These are phyloP conservation scores for Jordanella pulchra DNA, from an alignment of 2,797 vertebrate genomes.

Conservation along the genomic window DNA sequence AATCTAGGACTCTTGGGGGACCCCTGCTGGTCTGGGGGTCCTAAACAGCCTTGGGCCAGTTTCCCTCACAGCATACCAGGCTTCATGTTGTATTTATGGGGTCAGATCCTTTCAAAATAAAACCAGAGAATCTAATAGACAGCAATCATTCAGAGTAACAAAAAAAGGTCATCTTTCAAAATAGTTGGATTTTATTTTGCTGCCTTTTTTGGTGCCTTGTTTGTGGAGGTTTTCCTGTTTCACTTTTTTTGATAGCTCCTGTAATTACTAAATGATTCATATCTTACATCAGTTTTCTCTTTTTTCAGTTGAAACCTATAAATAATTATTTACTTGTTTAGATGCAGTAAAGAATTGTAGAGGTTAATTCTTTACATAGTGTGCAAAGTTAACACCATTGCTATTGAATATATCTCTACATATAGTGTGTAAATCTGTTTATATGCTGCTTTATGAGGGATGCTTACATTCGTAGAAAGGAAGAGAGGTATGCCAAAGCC, in stretches of 20 bases:
- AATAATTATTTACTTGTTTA: background rate
- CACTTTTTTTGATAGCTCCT: conserved; percentile 25
- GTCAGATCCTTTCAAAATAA: background rate
- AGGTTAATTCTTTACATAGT: background rate
- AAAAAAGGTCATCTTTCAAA: conserved; percentile 19
- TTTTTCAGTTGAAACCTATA: conserved; percentile 13
- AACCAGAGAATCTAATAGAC: background rate
- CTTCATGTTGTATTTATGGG: conserved; percentile 17
- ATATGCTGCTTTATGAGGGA: conserved; percentile 39
- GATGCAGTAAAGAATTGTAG: conserved; percentile 16
- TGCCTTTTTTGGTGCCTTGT: conserved; percentile 59
- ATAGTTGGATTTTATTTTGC: conserved; percentile 24
- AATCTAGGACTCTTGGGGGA: background rate
- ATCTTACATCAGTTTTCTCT: background rate
- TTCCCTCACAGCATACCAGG: background rate
- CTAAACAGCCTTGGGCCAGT: background rate
- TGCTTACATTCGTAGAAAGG: conserved; percentile 18
- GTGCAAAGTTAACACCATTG: conserved; percentile 17
- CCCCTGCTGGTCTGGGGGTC: background rate
- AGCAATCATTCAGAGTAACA: conserved; percentile 14
- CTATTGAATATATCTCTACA: conserved; percentile 1
- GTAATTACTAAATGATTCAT: conserved; percentile 29
- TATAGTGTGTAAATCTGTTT: conserved; percentile 26
- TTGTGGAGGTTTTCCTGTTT: conserved; percentile 50
- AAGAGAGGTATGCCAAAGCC: conserved; percentile 58